Evolutionary conservation across 2,113 vertebrate species (phyloP).

Genomic region (Gallinago media): DNA sequence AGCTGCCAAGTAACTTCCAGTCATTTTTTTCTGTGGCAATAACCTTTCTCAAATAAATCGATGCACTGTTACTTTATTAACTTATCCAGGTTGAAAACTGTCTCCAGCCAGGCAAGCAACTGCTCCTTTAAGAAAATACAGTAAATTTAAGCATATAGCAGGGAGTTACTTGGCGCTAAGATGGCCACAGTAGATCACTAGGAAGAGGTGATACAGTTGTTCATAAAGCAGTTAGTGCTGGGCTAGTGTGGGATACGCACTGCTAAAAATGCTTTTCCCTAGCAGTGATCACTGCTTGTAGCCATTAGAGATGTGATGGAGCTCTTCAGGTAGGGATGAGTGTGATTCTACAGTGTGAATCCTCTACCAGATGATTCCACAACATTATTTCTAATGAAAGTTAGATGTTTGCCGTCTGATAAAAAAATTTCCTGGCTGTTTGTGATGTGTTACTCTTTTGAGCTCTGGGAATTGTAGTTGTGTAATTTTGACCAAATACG

Average conservation of each 20-base stretch:
- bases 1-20: neutral
- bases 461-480: neutral
- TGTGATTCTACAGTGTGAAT: neutral
- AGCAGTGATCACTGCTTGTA: neutral
- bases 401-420: neutral
- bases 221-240: neutral
- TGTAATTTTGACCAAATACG: neutral
- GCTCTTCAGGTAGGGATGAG: neutral
- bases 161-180: neutral
- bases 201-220: neutral
- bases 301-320: neutral
- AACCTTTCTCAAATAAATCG: neutral
- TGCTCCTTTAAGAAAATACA: slow-evolving; percentile 19
- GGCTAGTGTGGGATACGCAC: neutral
- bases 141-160: neutral
- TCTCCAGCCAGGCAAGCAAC: slow-evolving; percentile 10
- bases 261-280: neutral
- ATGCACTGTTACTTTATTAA: slow-evolving; percentile 22
- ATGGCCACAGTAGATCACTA: neutral
- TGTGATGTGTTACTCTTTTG: neutral
- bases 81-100: slow-evolving; percentile 28
- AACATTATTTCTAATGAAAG: neutral
- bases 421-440: neutral
- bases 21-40: neutral
- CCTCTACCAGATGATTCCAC: neutral